Conservation (phyloP, 92 coral and sea anemone species). For the Umimayanthus chanpuru region DNA sequence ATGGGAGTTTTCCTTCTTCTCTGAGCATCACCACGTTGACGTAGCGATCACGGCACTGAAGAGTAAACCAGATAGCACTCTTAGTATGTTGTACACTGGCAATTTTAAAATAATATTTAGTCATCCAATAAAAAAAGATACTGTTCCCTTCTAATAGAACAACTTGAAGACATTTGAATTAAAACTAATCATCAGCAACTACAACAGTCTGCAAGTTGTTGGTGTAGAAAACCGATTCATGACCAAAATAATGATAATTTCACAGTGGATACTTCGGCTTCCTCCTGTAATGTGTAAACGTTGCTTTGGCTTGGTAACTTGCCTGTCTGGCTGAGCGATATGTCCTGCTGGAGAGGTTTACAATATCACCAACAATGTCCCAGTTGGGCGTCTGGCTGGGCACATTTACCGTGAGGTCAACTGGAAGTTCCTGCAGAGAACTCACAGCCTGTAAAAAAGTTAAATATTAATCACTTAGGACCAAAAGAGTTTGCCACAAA, state of each 20-base stretch:
- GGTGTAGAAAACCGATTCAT: too few species aligned
- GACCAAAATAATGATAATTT: too few species aligned
- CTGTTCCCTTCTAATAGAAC: neutral
- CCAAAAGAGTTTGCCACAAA: neutral
- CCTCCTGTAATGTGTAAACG: neutral
- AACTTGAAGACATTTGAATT: too few species aligned
- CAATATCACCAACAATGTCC: constrained; percentile 97
- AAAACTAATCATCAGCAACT: too few species aligned
- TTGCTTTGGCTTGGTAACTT: neutral
- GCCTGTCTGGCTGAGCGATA: constrained; percentile 95
- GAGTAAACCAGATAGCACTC: neutral
- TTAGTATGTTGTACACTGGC: neutral
- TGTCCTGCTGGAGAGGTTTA: constrained; percentile 89
- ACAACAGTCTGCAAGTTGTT: too few species aligned
- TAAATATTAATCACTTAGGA: too few species aligned
- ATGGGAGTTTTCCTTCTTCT: constrained; percentile 95
- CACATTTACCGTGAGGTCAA: constrained; percentile 89
- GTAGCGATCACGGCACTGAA: constrained; percentile 97
- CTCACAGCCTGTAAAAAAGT: constrained; percentile 77
- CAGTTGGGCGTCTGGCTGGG: constrained; percentile 98
- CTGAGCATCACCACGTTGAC: constrained; percentile 94
- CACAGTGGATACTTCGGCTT: too few species aligned
- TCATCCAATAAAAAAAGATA: too few species aligned
- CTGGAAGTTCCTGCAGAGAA: constrained; percentile 95
- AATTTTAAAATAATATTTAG: neutral